Evolutionary conservation across 2,888 invertebrate genomes (phyloP).

Genomic region (Polyommatus icarus): DNA sequence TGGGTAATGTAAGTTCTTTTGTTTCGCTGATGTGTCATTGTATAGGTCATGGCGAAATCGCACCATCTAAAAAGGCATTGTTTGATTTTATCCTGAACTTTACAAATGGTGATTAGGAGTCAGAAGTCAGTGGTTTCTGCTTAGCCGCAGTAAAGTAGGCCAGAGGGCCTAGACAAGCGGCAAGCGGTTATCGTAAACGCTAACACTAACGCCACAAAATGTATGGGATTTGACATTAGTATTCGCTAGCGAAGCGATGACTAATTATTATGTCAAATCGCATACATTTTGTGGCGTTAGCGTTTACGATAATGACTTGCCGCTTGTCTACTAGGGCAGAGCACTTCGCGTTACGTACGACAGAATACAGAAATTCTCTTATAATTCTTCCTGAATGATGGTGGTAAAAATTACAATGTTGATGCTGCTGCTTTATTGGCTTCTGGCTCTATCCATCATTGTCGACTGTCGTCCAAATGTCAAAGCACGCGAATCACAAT

Average conservation of each 20-base stretch:
- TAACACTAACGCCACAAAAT: too few species aligned
- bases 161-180: too few species aligned
- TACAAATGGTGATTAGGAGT: conserved; percentile 1
- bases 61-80: conserved; percentile 23
- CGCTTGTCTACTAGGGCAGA: too few species aligned
- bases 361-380: not conserved
- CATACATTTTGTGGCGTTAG: too few species aligned
- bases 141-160: not conserved
- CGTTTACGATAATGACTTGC: too few species aligned
- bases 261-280: too few species aligned
- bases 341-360: not conserved
- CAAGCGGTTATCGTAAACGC: too few species aligned
- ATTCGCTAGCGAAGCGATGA: too few species aligned
- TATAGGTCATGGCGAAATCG: conserved; percentile 64
- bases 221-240: too few species aligned
- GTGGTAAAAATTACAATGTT: not conserved
- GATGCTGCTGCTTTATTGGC: not conserved
- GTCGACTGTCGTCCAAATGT: too few species aligned
- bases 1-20: conserved; percentile 75
- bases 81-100: conserved; percentile 16
- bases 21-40: conserved; percentile 68
- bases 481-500: too few species aligned
- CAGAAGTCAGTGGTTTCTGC: not conserved
- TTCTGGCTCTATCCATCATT: too few species aligned
- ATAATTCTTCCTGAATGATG: not conserved